Conservation (phyloP, 2,797 vertebrate genomes). For the Lepilemur ruficaudatus region DNA sequence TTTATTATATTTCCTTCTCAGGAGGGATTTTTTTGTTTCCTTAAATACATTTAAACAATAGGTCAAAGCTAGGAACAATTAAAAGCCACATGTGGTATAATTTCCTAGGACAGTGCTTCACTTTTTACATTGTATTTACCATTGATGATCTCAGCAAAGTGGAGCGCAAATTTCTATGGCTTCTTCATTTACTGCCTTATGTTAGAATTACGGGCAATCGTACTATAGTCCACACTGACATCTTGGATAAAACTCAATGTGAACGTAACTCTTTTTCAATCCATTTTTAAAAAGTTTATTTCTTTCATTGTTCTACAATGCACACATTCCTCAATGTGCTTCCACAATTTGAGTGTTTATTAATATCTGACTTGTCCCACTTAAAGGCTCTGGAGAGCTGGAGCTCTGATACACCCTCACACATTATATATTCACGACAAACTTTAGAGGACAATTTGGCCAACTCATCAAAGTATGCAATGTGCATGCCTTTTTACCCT, state of each 20-base stretch:
- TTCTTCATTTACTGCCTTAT: not conserved
- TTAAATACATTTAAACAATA: slow-evolving; percentile 45
- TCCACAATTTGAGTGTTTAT: not conserved
- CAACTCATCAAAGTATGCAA: not conserved
- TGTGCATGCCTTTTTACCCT: not conserved
- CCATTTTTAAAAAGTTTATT: not conserved
- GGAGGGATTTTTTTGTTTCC: not conserved
- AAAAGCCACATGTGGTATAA: not conserved
- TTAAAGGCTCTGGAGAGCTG: fast-evolving
- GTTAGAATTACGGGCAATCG: not conserved
- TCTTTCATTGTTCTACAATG: not conserved
- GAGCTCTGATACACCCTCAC: fast-evolving
- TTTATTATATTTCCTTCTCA: slow-evolving; percentile 67
- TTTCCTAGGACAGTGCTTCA: not conserved
- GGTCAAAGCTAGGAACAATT: slow-evolving; percentile 57
- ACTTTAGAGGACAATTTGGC: not conserved
- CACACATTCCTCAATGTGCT: not conserved
- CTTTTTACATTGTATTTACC: not conserved
- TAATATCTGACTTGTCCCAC: not conserved
- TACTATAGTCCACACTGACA: not conserved
- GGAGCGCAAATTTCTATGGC: not conserved
- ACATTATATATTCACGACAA: not conserved
- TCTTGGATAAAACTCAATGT: not conserved
- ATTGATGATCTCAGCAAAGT: not conserved
- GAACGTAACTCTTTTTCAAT: not conserved